phyloP scores from a whole-genome alignment of 1,140 invertebrate genomes.

The Lepidurus apus region DNA sequence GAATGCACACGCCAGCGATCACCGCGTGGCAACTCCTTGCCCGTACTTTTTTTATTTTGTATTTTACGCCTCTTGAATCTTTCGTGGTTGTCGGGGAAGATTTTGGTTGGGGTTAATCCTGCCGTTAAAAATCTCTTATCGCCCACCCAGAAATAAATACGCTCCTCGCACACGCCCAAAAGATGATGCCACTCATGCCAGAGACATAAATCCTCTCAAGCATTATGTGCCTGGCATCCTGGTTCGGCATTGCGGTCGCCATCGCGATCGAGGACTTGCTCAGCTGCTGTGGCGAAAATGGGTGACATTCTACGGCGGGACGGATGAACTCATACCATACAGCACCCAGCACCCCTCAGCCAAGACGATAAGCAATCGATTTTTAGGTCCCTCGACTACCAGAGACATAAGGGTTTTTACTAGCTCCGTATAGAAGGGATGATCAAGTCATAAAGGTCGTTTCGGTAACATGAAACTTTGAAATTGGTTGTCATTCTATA shows the following conservation, averaged over 20 bases:
- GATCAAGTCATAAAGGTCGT: slow-evolving; percentile 11
- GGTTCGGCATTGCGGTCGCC: neutral
- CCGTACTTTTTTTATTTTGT: neutral
- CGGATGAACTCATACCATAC: neutral
- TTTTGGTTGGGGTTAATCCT: neutral
- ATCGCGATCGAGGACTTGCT: neutral
- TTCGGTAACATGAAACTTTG: neutral
- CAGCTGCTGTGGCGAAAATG: neutral
- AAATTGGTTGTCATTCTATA: neutral
- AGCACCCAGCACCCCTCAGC: neutral
- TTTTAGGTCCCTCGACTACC: neutral
- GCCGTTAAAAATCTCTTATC: neutral
- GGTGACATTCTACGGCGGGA: neutral
- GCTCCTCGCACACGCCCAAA: neutral
- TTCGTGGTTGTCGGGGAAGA: neutral
- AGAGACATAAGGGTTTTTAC: slow-evolving; percentile 1
- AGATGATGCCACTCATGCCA: neutral
- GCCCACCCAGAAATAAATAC: neutral
- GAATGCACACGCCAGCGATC: neutral
- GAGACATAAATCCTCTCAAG: neutral
- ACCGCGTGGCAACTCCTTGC: neutral
- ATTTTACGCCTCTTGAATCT: neutral
- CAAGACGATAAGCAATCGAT: slow-evolving; percentile 8
- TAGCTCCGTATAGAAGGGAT: neutral
- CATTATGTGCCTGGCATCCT: neutral